Evolutionary conservation across 2,888 invertebrate genomes (phyloP).

Genomic region (Creontiades dilutus): DNA sequence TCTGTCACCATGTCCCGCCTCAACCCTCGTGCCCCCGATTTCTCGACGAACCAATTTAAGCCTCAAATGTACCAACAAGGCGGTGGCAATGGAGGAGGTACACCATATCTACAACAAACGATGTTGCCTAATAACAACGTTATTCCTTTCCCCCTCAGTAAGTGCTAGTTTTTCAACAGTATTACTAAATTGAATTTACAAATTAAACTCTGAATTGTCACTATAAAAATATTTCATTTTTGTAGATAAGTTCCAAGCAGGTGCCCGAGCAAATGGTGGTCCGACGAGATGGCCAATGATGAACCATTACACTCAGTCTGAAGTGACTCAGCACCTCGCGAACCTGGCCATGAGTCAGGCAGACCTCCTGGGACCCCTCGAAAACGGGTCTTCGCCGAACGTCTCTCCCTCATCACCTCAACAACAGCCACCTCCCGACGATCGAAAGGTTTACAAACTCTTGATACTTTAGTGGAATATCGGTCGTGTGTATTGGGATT

Average conservation of each 20-base stretch:
- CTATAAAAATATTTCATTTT: neutral
- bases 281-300: slow-evolving; percentile 78
- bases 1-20: slow-evolving; percentile 81
- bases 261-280: slow-evolving; percentile 75
- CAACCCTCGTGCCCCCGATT: slow-evolving; percentile 90
- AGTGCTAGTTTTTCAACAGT: neutral
- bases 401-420: slow-evolving; percentile 75
- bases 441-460: slow-evolving; percentile 77
- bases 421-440: slow-evolving; percentile 77
- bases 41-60: slow-evolving; percentile 81
- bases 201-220: neutral
- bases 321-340: slow-evolving; percentile 74
- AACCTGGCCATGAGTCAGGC: slow-evolving; percentile 71
- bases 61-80: slow-evolving; percentile 56
- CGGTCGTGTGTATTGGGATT: too few relatives aligned
- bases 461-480: neutral
- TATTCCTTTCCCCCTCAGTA: slow-evolving; percentile 77
- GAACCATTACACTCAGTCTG: slow-evolving; percentile 76
- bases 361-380: slow-evolving; percentile 78
- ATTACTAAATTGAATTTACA: too few relatives aligned
- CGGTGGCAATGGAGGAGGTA: slow-evolving; percentile 32
- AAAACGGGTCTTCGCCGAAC: slow-evolving; percentile 75
- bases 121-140: slow-evolving; percentile 75
- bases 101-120: slow-evolving; percentile 54
- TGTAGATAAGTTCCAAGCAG: slow-evolving; percentile 77